Conservation (phyloP, 2,797 vertebrate genomes). For the Etheostoma perlongum region DNA sequence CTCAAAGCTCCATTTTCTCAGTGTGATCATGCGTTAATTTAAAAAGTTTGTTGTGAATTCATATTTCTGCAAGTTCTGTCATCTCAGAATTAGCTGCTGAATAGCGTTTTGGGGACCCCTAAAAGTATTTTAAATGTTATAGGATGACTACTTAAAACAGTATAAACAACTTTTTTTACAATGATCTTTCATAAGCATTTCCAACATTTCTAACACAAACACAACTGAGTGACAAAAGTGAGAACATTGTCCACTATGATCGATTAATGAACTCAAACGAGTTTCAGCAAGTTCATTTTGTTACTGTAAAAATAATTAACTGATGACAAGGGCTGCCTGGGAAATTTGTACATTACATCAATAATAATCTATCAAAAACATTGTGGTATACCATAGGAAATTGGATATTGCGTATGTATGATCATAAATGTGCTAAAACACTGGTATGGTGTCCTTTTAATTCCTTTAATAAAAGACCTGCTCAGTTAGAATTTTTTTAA, state of each 20-base stretch:
- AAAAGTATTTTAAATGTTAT: not conserved
- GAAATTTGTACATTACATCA: constrained; percentile 4
- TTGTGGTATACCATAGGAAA: constrained; percentile 6
- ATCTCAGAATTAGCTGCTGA: constrained; percentile 2
- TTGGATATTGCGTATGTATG: constrained; percentile 1
- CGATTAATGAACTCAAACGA: not conserved
- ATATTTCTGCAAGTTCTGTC: not conserved
- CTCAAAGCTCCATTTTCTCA: constrained; percentile 12
- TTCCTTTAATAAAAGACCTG: not conserved
- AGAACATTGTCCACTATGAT: not conserved
- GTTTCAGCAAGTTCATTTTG: constrained; percentile 17
- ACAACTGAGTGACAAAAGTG: not conserved
- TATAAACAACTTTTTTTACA: not conserved
- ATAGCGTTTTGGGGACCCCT: not conserved
- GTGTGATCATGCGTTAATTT: constrained; percentile 7
- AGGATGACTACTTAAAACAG: not conserved
- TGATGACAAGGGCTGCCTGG: constrained; percentile 13
- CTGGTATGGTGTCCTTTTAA: not conserved
- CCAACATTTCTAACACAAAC: not conserved
- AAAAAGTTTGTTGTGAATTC: constrained; percentile 18
- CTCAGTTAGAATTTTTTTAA: not conserved
- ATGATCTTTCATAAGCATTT: not conserved
- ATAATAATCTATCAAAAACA: constrained; percentile 9
- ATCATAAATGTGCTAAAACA: constrained; percentile 20
- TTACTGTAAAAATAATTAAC: constrained; percentile 12